Conservation (phyloP, 2,888 invertebrate genomes). For the Tenthredo mesomela region DNA sequence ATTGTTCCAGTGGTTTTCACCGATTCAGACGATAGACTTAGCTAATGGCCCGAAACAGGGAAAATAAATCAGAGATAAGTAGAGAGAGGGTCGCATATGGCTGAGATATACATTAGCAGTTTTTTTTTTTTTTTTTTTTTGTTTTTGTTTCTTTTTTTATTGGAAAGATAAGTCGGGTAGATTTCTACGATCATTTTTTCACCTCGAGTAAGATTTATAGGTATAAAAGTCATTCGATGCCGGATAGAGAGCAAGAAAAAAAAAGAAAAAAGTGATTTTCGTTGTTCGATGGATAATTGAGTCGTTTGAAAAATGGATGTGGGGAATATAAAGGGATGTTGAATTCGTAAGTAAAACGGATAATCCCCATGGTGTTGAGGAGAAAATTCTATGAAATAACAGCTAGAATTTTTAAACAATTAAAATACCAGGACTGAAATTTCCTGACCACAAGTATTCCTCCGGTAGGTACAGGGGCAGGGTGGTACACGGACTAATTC, state of each 20-base stretch:
- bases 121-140: background rate
- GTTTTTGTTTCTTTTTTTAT: background rate
- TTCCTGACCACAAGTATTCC: constrained; percentile 17
- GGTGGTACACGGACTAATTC: constrained; percentile 72
- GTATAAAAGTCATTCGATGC: background rate
- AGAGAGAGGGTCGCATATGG: background rate
- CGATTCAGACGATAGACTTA: background rate
- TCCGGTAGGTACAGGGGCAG: constrained; percentile 54
- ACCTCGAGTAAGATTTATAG: background rate
- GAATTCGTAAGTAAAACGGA: background rate
- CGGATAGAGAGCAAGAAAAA: background rate
- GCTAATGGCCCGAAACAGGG: constrained; percentile 18
- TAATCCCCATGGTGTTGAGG: background rate
- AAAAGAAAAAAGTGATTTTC: background rate
- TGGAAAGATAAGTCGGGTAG: background rate
- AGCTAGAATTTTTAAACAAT: background rate
- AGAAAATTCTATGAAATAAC: background rate
- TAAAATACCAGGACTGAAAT: background rate
- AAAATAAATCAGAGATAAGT: constrained; percentile 27
- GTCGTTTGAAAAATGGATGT: background rate
- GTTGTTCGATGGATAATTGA: background rate
- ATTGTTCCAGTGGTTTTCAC: background rate
- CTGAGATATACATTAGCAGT: background rate
- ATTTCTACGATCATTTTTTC: background rate
- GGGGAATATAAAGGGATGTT: background rate